Evolutionary conservation across 2,797 vertebrate genomes (phyloP).

Genomic region (Acomys russatus): DNA sequence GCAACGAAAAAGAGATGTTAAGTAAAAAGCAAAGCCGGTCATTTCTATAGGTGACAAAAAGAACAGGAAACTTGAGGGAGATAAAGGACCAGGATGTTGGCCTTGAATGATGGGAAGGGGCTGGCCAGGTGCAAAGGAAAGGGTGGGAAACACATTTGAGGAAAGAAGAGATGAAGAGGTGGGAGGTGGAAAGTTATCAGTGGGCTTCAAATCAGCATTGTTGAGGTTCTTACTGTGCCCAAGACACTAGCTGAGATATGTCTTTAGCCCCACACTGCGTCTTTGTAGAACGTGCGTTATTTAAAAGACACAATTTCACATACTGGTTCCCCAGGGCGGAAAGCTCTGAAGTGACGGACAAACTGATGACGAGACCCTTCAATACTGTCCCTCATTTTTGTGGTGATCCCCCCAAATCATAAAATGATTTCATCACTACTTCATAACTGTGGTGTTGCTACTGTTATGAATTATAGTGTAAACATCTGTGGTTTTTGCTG

Average conservation of each 20-base stretch:
- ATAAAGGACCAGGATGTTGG: not conserved
- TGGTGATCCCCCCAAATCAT: no score
- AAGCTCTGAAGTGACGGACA: not conserved
- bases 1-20: not conserved
- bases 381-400: not conserved
- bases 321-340: not conserved
- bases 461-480: no score
- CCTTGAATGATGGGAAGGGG: not conserved
- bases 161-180: not conserved
- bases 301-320: not conserved
- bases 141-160: not conserved
- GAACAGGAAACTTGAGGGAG: not conserved
- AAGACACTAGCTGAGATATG: not conserved
- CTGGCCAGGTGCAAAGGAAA: not conserved
- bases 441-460: not conserved
- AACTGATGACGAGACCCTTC: not conserved
- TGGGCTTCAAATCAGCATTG: not conserved
- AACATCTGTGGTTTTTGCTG: not conserved
- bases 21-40: not conserved
- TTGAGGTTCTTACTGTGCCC: not conserved
- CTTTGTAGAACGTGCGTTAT: not conserved
- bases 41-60: conserved; percentile 15
- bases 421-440: not conserved
- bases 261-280: not conserved
- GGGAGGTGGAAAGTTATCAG: not conserved